Percentiles rank a stretch among this genome's conserved stretches.
Conservation (phyloP, 2,113 vertebrate species). For the Leptocoma aspasia region DNA sequence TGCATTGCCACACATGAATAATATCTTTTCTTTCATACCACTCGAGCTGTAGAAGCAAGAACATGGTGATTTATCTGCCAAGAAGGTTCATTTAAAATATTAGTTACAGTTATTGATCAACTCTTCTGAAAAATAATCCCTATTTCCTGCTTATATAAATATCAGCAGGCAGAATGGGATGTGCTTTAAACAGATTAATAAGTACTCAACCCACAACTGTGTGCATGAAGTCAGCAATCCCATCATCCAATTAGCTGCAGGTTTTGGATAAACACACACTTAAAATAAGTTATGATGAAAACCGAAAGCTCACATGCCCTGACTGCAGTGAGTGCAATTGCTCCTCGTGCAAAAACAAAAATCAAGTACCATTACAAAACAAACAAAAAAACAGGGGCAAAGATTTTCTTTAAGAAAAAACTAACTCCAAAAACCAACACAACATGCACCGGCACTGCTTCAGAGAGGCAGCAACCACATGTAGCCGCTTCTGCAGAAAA, state of each 20-base stretch:
- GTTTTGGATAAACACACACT: not conserved
- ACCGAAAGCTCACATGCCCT: not conserved
- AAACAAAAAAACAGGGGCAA: not conserved
- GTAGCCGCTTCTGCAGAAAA: slow-evolving; percentile 15
- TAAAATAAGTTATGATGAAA: not conserved
- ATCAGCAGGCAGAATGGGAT: not conserved
- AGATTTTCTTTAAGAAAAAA: not conserved
- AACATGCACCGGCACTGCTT: rapidly evolving
- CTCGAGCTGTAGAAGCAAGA: not conserved
- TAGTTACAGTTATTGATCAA: not conserved
- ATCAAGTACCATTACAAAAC: not conserved
- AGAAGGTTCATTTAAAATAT: not conserved
- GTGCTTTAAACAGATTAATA: not conserved
- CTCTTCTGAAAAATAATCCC: not conserved
- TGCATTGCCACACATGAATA: not conserved
- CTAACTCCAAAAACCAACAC: not conserved
- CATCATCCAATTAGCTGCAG: not conserved
- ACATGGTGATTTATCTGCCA: rapidly evolving
- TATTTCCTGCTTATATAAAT: not conserved
- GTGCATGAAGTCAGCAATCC: not conserved
- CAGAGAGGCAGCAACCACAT: not conserved
- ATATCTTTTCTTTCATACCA: not conserved
- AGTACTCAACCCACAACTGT: not conserved
- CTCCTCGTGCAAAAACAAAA: not conserved
- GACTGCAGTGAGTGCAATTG: not conserved